A percentile compares a stretch with the other conserved stretches of the same genome.
Conservation (phyloP, 2,888 invertebrate species). For the Drosophila falleni region DNA sequence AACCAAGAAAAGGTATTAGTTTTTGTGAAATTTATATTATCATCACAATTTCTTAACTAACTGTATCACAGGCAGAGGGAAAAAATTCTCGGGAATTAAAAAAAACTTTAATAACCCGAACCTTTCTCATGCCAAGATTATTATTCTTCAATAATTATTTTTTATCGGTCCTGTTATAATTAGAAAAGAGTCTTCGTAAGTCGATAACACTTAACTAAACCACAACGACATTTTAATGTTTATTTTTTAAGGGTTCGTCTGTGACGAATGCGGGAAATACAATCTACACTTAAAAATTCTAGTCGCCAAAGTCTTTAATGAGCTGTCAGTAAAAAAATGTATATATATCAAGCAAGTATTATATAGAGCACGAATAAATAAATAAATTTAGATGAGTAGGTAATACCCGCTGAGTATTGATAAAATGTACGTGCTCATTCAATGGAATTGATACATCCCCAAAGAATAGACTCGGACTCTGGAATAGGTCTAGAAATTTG, state of each 20-base stretch:
- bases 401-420: slow-evolving; percentile 55
- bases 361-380: background rate
- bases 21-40: no score
- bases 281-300: slow-evolving; percentile 16
- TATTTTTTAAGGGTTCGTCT: background rate
- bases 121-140: background rate
- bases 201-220: background rate
- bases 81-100: no score
- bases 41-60: no score
- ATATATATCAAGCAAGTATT: background rate
- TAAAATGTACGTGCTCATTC: slow-evolving; percentile 60
- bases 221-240: background rate
- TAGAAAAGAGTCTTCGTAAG: background rate
- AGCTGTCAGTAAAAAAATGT: slow-evolving; percentile 20
- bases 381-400: slow-evolving; percentile 15
- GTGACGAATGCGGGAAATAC: background rate
- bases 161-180: background rate
- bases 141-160: background rate
- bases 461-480: background rate
- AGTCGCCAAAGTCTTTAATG: slow-evolving; percentile 21
- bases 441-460: background rate
- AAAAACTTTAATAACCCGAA: no score
- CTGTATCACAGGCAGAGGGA: no score
- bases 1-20: no score
- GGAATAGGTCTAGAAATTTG: slow-evolving; percentile 25